Conservation (phyloP, 2,888 invertebrate genomes). For the Hetaerina titia region DNA sequence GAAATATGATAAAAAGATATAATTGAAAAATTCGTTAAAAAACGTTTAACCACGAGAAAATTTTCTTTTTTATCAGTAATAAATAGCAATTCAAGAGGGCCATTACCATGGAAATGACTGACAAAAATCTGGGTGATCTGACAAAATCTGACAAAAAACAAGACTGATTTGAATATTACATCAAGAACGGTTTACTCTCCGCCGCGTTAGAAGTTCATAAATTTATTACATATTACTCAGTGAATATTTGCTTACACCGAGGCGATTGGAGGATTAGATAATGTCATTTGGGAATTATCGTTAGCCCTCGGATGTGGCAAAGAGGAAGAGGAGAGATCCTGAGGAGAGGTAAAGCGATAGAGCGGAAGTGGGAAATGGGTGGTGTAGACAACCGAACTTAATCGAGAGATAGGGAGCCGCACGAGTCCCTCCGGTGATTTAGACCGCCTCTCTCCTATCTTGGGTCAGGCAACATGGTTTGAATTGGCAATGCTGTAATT, state of each 20-base stretch:
- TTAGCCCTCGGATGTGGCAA: neutral
- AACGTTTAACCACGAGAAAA: too few species aligned
- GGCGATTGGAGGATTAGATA: neutral
- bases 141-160: too few species aligned
- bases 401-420: neutral
- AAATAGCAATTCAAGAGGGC: too few species aligned
- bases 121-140: too few species aligned
- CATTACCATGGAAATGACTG: too few species aligned
- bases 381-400: conserved; percentile 2
- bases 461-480: neutral
- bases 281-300: neutral
- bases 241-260: neutral
- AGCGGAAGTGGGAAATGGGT: neutral
- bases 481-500: neutral
- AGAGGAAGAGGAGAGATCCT: neutral
- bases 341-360: neutral
- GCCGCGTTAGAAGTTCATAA: neutral
- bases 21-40: too few species aligned
- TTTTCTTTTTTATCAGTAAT: too few species aligned
- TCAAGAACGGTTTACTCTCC: neutral
- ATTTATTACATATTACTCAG: neutral
- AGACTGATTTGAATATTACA: too few species aligned
- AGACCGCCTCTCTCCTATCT: neutral
- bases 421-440: neutral
- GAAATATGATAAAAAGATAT: too few species aligned